Conservation (phyloP, 2,113 vertebrate genomes). For the Entelurus aequoreus region DNA sequence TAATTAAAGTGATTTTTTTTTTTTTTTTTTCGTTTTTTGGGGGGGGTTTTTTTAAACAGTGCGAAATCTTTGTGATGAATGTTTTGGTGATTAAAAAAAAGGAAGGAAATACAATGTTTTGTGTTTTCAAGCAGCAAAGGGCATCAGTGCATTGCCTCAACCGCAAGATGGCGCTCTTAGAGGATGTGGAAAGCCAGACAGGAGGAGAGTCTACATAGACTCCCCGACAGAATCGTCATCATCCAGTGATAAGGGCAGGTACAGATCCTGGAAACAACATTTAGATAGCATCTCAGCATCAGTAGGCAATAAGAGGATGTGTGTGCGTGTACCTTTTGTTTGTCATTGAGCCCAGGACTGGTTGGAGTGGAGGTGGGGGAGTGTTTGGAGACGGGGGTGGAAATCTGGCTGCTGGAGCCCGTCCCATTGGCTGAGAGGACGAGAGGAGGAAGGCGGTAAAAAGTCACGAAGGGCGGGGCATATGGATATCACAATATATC, state of each 20-base stretch:
- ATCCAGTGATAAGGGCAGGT: slow-evolving; percentile 95
- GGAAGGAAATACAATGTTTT: slow-evolving; percentile 20
- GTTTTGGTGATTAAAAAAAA: slow-evolving; percentile 19
- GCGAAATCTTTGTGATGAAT: slow-evolving; percentile 7
- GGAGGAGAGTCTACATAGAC: slow-evolving; percentile 82
- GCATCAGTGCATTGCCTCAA: slow-evolving; percentile 39
- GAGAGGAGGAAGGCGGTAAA: not conserved
- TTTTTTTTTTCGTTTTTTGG: no score
- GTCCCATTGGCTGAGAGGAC: slow-evolving; percentile 85
- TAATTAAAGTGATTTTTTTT: slow-evolving; percentile 19
- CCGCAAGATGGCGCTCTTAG: slow-evolving; percentile 53
- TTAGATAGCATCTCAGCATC: not conserved
- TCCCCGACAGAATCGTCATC: slow-evolving; percentile 93
- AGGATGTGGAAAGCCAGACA: slow-evolving; percentile 45
- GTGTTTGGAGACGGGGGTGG: slow-evolving; percentile 97
- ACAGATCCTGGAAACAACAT: slow-evolving; percentile 83
- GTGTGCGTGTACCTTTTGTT: slow-evolving; percentile 89
- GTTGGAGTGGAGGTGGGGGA: slow-evolving; percentile 96
- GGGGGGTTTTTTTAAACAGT: slow-evolving; percentile 1
- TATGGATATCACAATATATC: no score
- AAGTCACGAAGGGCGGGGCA: slow-evolving; percentile 2
- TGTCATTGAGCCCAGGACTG: slow-evolving; percentile 90
- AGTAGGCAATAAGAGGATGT: not conserved
- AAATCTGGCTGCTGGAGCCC: slow-evolving; percentile 93
- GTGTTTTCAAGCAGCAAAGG: slow-evolving; percentile 70